Evolutionary conservation across 2,797 vertebrate species (phyloP).

Genomic region (Brachyrhaphis roseni): DNA sequence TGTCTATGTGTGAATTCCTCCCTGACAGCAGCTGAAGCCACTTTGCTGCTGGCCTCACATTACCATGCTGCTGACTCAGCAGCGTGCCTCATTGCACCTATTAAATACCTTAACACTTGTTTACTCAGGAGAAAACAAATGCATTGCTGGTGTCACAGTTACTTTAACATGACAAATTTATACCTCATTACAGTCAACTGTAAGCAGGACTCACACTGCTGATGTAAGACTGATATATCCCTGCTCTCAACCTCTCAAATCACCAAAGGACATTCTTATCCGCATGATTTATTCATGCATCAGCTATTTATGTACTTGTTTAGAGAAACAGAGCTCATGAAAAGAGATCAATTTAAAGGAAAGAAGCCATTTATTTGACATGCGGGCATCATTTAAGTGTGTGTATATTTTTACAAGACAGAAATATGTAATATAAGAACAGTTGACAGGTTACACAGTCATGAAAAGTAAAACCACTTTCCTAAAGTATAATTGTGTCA

Average conservation of each 20-base stretch:
- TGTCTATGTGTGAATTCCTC: conserved; percentile 40
- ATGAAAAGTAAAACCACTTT: conserved; percentile 13
- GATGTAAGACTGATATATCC: conserved; percentile 50
- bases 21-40: conserved; percentile 48
- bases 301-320: conserved; percentile 60
- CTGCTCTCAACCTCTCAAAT: conserved; percentile 27
- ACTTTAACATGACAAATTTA: conserved; percentile 43
- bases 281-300: conserved; percentile 71
- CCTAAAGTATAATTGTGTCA: conserved; percentile 49
- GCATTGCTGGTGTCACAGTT: conserved; percentile 55
- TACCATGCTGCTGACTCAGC: conserved; percentile 59
- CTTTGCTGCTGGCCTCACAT: conserved; percentile 44
- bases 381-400: conserved; percentile 28
- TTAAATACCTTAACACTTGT: conserved; percentile 64
- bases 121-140: conserved; percentile 63
- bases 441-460: conserved; percentile 25
- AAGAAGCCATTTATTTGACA: conserved; percentile 29
- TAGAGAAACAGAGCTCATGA: conserved; percentile 55
- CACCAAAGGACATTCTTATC: conserved; percentile 60
- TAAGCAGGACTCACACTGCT: conserved; percentile 25
- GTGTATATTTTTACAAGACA: conserved; percentile 40
- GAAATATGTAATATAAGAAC: conserved; percentile 14
- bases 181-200: conserved; percentile 25
- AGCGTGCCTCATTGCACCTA: conserved; percentile 58
- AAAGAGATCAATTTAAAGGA: conserved; percentile 36